Conservation (phyloP, 2,888 invertebrate genomes). For the Eristalinus sepulchralis region DNA sequence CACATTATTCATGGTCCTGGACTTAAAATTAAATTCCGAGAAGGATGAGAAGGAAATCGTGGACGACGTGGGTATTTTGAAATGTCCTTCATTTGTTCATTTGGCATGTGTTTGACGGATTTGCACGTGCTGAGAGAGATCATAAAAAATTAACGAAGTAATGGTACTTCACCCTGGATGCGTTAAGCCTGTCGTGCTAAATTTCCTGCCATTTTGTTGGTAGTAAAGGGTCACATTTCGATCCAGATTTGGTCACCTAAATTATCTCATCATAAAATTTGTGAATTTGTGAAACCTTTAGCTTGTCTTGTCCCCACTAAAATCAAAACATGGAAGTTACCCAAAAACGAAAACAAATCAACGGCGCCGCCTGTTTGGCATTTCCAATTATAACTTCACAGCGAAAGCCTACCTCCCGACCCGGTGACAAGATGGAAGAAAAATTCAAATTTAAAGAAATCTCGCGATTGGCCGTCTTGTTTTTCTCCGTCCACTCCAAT, state of each 20-base stretch:
- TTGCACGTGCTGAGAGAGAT: no score
- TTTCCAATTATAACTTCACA: neutral
- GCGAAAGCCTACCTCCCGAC: neutral
- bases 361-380: neutral
- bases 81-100: no score
- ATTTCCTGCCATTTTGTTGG: no score
- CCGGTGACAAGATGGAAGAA: neutral
- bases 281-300: no score
- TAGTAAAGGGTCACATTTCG: neutral
- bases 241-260: neutral
- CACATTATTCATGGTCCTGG: neutral
- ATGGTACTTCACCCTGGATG: no score
- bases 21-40: neutral
- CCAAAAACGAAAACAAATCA: neutral
- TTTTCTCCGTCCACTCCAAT: neutral
- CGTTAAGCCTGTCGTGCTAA: no score
- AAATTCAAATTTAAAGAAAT: slow-evolving; percentile 1
- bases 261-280: neutral
- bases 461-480: neutral
- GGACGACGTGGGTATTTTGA: no score
- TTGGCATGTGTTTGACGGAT: no score
- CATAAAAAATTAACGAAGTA: no score
- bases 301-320: neutral
- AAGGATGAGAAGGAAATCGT: no score
- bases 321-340: neutral